Base-by-base conservation (phyloP, 2,888 invertebrate species). In the Dynastes hyllus region DNA sequence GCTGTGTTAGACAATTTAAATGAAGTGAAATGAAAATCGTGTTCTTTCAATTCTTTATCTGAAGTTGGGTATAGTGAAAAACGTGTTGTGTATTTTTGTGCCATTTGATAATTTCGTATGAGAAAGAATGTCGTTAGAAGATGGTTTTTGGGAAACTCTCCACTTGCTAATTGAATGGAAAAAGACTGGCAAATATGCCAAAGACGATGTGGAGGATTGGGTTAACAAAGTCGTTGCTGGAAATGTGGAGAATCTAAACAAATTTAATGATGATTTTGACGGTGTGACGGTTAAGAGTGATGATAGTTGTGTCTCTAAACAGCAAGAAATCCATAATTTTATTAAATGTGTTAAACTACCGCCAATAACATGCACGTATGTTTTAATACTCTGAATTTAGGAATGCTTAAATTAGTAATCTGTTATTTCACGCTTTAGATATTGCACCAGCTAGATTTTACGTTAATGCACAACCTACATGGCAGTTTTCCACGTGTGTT, bases 81-180 rank as follows among this genome's bases (percentile, higher is more conserved):
- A 55, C 55, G 16, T 55, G n/a, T 6, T 13, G 55, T 13, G 55
- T 16, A 13, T 16, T 55, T 55, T 13, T 16, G 55, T 55, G 55
- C 55, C 5, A 6, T 61, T 29, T 61, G 9, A 61, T 61, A 29
- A 61, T 6, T 61, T 55, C 55, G 1, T 55, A 55, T 13, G 1
- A 22, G 40, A n/a, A 22, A 16, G 16, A 50, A 77, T 75, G 77
- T 63, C 53, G n/a, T 22, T 37, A 65, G 71, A 79, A 61, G 82
- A 90, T 79, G 90, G 91, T 70, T 92, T 93, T 86, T 93, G 93
- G 93, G 91, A 91, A 70, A 93, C 92, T n/a, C 91, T 93, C 80
- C 92, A 93, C 80, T 89, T 93, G 53, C 89, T 93, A 22, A 91
- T 92, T 8, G 92, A 91, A 65, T 88, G 90, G 78, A 89, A 91